Percentiles rank a stretch among this genome's conserved stretches.
Evolutionary conservation across 2,113 vertebrate genomes (phyloP).

Genomic region (Patagioenas fasciata): DNA sequence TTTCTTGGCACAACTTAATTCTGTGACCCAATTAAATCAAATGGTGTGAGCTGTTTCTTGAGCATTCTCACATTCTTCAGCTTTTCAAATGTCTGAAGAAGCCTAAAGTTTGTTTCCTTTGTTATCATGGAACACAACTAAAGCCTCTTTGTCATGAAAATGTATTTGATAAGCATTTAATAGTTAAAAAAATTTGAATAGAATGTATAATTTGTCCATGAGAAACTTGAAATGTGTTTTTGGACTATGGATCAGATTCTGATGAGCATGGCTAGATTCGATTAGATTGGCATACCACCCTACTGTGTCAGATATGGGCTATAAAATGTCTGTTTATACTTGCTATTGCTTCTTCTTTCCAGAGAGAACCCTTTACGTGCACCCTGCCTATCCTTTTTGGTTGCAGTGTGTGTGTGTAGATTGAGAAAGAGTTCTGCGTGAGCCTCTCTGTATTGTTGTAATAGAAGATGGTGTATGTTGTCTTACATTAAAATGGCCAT

Average conservation of each 20-base stretch:
- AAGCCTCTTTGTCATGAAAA: neutral
- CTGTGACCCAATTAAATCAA: constrained; percentile 55
- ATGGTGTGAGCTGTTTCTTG: neutral
- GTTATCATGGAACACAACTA: neutral
- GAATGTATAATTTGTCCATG: neutral
- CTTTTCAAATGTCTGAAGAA: neutral
- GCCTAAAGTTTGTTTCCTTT: neutral
- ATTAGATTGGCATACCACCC: neutral
- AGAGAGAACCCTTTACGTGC: neutral
- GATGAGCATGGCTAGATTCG: neutral
- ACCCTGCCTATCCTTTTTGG: neutral
- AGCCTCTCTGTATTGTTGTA: neutral
- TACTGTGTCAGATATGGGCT: neutral
- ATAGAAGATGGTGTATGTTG: neutral
- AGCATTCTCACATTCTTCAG: neutral
- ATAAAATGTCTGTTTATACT: neutral
- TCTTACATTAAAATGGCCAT: neutral
- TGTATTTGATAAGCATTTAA: neutral
- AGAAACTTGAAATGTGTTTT: neutral
- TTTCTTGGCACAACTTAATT: constrained; percentile 36
- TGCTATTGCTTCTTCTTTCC: neutral
- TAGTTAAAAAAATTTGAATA: neutral
- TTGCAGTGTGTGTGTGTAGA: neutral
- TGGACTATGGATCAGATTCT: neutral
- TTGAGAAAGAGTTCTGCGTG: neutral